These are phyloP conservation scores for Malurus alboscapulatus DNA, from an alignment of 2,113 vertebrate genomes.

Conservation along the genomic window DNA sequence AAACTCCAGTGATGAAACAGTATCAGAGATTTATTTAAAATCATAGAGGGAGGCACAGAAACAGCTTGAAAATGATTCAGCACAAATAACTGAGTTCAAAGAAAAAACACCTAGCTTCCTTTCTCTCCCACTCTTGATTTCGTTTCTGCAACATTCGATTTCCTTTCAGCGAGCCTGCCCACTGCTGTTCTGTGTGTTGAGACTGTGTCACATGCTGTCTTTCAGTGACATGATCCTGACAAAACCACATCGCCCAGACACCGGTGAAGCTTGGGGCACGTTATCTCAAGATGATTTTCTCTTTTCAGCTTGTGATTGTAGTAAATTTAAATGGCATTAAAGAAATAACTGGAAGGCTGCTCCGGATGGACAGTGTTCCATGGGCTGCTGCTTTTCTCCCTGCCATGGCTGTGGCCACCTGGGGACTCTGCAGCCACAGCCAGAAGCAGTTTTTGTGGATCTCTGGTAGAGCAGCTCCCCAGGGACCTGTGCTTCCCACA, in stretches of 20 bases:
- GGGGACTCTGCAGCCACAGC: accelerated
- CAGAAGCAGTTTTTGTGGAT: background rate
- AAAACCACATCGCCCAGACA: background rate
- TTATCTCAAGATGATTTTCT: background rate
- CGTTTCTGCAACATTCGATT: background rate
- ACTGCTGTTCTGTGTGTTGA: background rate
- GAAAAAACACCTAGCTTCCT: background rate
- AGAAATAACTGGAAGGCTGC: background rate
- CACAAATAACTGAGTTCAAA: background rate
- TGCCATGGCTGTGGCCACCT: accelerated
- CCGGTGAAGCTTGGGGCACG: accelerated
- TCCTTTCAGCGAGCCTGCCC: background rate
- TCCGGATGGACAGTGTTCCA: background rate
- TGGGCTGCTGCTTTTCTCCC: background rate
- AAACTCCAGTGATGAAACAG: background rate
- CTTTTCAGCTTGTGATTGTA: background rate
- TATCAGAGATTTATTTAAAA: background rate
- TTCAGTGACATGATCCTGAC: background rate
- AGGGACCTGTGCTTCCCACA: background rate
- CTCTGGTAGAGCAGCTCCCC: background rate
- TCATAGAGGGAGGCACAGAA: background rate
- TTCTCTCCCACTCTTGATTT: conserved; percentile 3
- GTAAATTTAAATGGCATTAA: background rate
- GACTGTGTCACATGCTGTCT: background rate
- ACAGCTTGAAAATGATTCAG: conserved; percentile 4